Conservation (phyloP, 2,888 invertebrate genomes). For the Polydrusus pterygomalis region DNA sequence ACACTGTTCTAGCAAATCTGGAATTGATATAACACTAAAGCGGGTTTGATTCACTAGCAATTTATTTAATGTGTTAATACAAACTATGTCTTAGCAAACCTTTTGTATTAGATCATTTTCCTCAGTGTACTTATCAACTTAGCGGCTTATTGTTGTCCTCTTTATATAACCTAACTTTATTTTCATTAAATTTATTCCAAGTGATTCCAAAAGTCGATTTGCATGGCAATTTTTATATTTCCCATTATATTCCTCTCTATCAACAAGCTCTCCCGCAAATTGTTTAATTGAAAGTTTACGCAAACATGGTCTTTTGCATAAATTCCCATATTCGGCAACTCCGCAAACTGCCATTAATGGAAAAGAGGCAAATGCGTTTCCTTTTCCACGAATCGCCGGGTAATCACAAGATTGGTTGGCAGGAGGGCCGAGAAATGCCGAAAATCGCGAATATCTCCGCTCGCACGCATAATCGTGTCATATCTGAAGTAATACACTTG, state of each 20-base stretch:
- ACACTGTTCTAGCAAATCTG: no score
- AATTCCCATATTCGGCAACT: conserved; percentile 43
- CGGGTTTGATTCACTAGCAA: no score
- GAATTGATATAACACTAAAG: no score
- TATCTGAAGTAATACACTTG: conserved; percentile 65
- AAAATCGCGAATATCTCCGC: conserved; percentile 58
- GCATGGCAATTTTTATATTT: conserved; percentile 48
- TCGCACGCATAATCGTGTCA: conserved; percentile 70
- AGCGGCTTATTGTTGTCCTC: no score
- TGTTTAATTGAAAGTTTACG: conserved; percentile 56
- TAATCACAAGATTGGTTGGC: conserved; percentile 71
- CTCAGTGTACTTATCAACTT: no score
- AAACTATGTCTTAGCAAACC: no score
- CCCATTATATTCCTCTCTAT: conserved; percentile 49
- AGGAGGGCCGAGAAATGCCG: conserved; percentile 40
- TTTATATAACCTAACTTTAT: neutral
- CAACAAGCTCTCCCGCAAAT: conserved; percentile 46
- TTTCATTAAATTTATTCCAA: neutral
- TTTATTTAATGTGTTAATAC: no score
- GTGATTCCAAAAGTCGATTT: conserved; percentile 29
- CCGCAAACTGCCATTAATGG: conserved; percentile 47
- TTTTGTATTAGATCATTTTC: no score
- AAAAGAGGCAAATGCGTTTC: conserved; percentile 52
- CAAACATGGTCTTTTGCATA: conserved; percentile 55
- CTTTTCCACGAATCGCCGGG: conserved; percentile 64